Percentiles rank a stretch among this genome's conserved stretches.
Evolutionary conservation across 2,113 vertebrate genomes (phyloP).

Genomic region (Clarias magur): DNA sequence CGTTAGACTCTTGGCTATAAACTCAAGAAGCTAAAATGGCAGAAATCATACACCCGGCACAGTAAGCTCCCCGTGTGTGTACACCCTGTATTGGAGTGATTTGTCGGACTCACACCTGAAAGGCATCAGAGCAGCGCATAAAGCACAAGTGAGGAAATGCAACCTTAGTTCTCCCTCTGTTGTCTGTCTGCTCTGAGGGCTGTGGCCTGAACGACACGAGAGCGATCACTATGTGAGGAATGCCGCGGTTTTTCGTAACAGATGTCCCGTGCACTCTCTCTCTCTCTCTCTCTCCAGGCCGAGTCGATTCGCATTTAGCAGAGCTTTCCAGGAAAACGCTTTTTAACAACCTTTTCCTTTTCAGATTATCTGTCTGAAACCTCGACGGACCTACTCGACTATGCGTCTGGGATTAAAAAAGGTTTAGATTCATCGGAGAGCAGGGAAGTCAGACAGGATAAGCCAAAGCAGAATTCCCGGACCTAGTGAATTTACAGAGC

Average conservation of each 20-base stretch:
- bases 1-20: neutral
- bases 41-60: constrained; percentile 35
- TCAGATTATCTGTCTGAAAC: constrained; percentile 69
- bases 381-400: constrained; percentile 52
- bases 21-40: neutral
- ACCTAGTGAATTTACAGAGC: constrained; percentile 43
- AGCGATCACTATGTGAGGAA: constrained; percentile 65
- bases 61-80: neutral
- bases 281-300: neutral
- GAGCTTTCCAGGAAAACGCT: constrained; percentile 13
- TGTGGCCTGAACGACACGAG: constrained; percentile 38
- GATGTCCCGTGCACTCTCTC: constrained; percentile 53
- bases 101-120: constrained; percentile 2
- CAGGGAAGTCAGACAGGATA: neutral
- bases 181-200: constrained; percentile 43
- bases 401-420: constrained; percentile 52
- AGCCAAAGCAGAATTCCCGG: constrained; percentile 33
- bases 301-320: neutral
- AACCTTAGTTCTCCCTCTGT: constrained; percentile 53
- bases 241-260: constrained; percentile 64
- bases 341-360: constrained; percentile 66
- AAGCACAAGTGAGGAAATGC: constrained; percentile 35
- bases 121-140: neutral
- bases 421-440: neutral
- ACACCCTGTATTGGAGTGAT: neutral